Evolutionary conservation across 2,888 invertebrate genomes (phyloP).

Genomic region (Dione vanillae): DNA sequence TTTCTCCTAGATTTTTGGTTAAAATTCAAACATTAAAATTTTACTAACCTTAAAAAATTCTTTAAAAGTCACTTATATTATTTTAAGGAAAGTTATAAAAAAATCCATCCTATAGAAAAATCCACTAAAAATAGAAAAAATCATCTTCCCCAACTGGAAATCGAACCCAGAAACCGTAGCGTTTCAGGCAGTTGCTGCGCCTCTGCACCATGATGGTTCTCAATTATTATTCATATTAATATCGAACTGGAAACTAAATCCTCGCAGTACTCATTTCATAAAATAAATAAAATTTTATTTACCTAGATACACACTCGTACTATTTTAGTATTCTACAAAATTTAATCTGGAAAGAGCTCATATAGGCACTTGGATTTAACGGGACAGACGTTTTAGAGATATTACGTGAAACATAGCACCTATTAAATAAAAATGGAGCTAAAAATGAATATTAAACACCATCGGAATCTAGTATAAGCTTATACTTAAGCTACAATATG

Average conservation of each 20-base stretch:
- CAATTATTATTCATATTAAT: not conserved
- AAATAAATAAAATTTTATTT: slow-evolving; percentile 20
- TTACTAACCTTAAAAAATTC: slow-evolving; percentile 43
- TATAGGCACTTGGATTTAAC: slow-evolving; percentile 17
- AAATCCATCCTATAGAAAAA: no score
- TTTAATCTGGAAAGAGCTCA: slow-evolving; percentile 31
- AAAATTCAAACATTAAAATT: slow-evolving; percentile 35
- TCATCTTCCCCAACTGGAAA: no score
- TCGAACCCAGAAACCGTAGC: no score
- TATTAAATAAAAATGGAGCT: slow-evolving; percentile 22
- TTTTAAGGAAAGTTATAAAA: slow-evolving; percentile 46
- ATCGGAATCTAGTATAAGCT: not conserved
- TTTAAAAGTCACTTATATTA: slow-evolving; percentile 46
- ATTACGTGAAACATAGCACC: no score
- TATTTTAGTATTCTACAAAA: slow-evolving; percentile 21
- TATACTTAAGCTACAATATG: slow-evolving; percentile 4
- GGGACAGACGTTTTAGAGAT: no score
- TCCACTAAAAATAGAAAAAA: no score
- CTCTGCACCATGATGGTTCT: no score
- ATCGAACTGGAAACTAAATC: not conserved
- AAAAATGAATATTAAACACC: slow-evolving; percentile 21
- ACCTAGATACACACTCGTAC: slow-evolving; percentile 12
- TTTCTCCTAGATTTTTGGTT: no score
- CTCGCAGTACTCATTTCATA: not conserved
- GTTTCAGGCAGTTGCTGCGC: no score